Base-by-base conservation (phyloP, 2,888 invertebrate genomes). In the Eumerus sabulonum region DNA sequence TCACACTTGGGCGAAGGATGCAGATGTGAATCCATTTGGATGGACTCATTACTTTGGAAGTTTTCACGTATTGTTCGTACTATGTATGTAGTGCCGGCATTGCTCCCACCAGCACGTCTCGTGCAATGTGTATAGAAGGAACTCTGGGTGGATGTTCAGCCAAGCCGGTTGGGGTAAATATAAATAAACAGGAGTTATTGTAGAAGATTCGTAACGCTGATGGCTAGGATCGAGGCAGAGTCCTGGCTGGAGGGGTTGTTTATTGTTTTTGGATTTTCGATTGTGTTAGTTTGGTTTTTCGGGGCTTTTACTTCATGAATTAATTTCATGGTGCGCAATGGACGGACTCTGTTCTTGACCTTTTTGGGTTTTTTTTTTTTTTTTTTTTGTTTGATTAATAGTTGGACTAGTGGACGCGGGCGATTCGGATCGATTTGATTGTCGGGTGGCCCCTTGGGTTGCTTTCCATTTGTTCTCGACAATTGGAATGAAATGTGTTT, bases 111-210 rank as follows among this genome's bases (percentile, higher is more conserved):
- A 4, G 42, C 18, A 9, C 53, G 27, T 4, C 27, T 27, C 27
- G 27, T 27, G 27, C 27, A 27, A 27, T 7, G 27, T 7, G 27
- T 27, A 7, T 27, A n/a, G n/a, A n/a, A n/a, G n/a, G 27, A 27
- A 7, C 2, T 27, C 7, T 27, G 27, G 27, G 27, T 27, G 27
- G n/a, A n/a, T n/a, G n/a, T n/a, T n/a, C 27, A 27, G 27, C 7
- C 27, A 27, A 27, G 27, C 27, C 27, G 27, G 27, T 27, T 17
- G 9, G 12, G 48, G 54, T 19, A 64, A 64, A 64, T 44, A 60
- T 60, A 74, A 70, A 79, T 70, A 79, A 74, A 73, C 48, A 3
- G 35, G 27, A 56, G 74, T 70, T 79, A 79, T 79, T 68, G 73
- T 62, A 53, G 36, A 38, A 59, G 57, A 68, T 70, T 64, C 47